Percentiles rank a stretch among this genome's conserved stretches.
Evolutionary conservation across 2,888 invertebrate genomes (phyloP).

Genomic region (Drosophila neonasuta): DNA sequence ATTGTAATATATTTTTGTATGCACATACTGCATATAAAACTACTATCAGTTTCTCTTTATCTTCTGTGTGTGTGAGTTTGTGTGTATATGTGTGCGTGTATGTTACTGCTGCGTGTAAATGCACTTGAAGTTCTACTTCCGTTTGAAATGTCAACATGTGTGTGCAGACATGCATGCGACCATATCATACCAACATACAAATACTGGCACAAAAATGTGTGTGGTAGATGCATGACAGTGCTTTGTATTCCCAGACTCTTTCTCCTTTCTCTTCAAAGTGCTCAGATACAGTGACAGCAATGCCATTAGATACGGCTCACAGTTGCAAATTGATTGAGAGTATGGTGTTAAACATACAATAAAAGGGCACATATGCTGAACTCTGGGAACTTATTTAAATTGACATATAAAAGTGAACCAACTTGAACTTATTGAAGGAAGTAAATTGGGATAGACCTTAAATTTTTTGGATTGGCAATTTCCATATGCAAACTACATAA

Average conservation of each 20-base stretch:
- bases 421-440: background rate
- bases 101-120: constrained; percentile 24
- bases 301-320: constrained; percentile 11
- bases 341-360: background rate
- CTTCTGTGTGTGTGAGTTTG: background rate
- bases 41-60: constrained; percentile 23
- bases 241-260: background rate
- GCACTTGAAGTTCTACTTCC: constrained; percentile 46
- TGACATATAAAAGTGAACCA: background rate
- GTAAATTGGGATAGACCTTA: too few relatives aligned
- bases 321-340: constrained; percentile 14
- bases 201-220: constrained; percentile 3
- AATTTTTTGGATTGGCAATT: too few relatives aligned
- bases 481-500: too few relatives aligned
- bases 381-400: background rate
- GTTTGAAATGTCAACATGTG: constrained; percentile 40
- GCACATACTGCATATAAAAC: constrained; percentile 6
- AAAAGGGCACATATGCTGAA: background rate
- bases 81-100: constrained; percentile 7
- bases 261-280: constrained; percentile 1
- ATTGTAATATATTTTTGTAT: constrained; percentile 10
- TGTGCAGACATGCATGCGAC: constrained; percentile 15
- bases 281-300: constrained; percentile 16
- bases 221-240: constrained; percentile 7
- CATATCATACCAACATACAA: background rate